A percentile compares a stretch with the other conserved stretches of the same genome.
These are phyloP conservation scores for Gryllus bimaculatus DNA, from an alignment of 1,140 invertebrate species.

Conservation along the genomic window DNA sequence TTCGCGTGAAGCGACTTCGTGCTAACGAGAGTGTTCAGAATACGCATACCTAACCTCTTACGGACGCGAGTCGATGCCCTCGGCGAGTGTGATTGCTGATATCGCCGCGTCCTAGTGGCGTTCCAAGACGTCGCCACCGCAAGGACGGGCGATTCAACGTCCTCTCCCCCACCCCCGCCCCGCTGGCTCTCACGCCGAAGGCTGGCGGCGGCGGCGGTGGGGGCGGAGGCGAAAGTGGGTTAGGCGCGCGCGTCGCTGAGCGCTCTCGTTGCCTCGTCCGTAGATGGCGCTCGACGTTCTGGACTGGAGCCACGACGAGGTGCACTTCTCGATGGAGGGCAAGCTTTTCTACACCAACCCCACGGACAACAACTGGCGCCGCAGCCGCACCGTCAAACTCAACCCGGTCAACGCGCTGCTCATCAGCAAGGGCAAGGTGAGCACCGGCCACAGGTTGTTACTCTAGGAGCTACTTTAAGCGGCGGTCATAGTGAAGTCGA, in stretches of 20 bases:
- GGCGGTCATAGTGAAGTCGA: not conserved
- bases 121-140: too few relatives aligned
- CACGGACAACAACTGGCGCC: conserved; percentile 77
- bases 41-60: too few relatives aligned
- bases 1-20: too few relatives aligned
- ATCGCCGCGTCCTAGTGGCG: too few relatives aligned
- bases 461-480: too few relatives aligned
- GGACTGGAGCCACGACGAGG: conserved; percentile 87
- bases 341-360: conserved; percentile 75
- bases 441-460: conserved; percentile 7
- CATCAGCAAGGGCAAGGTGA: conserved; percentile 76
- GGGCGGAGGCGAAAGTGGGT: not conserved
- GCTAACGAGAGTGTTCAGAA: too few relatives aligned
- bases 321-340: conserved; percentile 77
- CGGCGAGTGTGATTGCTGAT: too few relatives aligned
- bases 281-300: conserved; percentile 83
- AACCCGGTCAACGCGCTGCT: conserved; percentile 77
- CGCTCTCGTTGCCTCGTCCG: conserved; percentile 10
- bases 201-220: too few relatives aligned
- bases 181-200: too few relatives aligned
- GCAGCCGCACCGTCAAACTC: conserved; percentile 77
- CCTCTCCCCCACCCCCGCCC: too few relatives aligned
- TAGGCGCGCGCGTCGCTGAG: not conserved
- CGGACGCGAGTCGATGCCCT: too few relatives aligned
- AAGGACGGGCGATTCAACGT: too few relatives aligned